phyloP scores from a whole-genome alignment of 2,888 invertebrate genomes.

The Corbicula japonica region DNA sequence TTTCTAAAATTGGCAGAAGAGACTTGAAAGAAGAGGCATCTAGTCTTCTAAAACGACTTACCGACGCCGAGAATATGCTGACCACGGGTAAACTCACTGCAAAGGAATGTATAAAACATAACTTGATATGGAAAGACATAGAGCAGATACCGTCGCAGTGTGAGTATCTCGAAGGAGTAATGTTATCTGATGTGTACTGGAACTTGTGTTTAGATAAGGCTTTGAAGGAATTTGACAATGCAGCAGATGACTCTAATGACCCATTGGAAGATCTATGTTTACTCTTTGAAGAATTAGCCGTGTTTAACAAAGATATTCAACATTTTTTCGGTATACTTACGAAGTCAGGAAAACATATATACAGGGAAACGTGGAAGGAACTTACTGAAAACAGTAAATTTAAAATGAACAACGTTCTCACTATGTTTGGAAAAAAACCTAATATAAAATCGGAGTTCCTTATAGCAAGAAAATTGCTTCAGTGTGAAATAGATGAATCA shows the following conservation, averaged over 20 bases:
- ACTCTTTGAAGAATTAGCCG: too few relatives aligned
- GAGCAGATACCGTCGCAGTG: not conserved
- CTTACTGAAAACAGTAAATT: conserved; percentile 23
- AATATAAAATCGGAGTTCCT: conserved; percentile 38
- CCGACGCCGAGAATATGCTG: not conserved
- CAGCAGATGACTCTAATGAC: too few relatives aligned
- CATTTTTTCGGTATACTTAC: not conserved
- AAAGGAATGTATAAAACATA: not conserved
- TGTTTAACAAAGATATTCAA: too few relatives aligned
- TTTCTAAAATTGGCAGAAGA: not conserved
- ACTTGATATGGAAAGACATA: not conserved
- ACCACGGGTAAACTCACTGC: not conserved
- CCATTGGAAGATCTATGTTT: too few relatives aligned
- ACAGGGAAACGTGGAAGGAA: conserved; percentile 46
- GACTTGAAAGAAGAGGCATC: too few relatives aligned
- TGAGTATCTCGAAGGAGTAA: not conserved
- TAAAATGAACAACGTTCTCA: conserved; percentile 20
- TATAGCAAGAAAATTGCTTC: conserved; percentile 19
- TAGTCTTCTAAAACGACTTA: not conserved
- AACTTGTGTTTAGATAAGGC: not conserved
- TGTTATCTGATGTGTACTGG: not conserved
- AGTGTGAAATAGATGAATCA: not conserved
- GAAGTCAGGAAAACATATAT: not conserved
- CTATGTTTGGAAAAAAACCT: conserved; percentile 8
- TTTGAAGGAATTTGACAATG: not conserved